Conservation (phyloP, 53 echinoderm and acorn worm species). For the Echinarachnius parma region DNA sequence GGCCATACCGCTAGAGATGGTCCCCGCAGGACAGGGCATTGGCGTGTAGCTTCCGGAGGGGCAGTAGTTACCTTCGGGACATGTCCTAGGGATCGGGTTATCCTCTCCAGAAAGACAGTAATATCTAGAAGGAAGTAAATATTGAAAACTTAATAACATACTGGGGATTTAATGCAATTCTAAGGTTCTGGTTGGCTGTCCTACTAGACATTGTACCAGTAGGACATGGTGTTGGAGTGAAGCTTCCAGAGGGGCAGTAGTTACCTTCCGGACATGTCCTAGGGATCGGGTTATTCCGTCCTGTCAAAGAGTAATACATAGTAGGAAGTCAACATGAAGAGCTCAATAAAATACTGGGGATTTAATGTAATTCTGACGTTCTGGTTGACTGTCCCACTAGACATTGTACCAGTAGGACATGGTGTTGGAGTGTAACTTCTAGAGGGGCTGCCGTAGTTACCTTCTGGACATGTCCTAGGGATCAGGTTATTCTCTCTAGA, state of each 20-base stretch:
- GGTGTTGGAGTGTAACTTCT: conserved; percentile 88
- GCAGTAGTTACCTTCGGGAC: conserved; percentile 94
- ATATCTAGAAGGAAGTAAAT: conserved; percentile 42
- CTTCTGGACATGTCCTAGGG: conserved; percentile 72
- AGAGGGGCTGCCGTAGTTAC: conserved; percentile 89
- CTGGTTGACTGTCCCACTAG: conserved; percentile 69
- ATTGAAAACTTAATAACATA: too few relatives aligned
- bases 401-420: conserved; percentile 84
- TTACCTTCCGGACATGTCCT: conserved; percentile 78
- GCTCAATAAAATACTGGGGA: too few relatives aligned
- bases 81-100: conserved; percentile 67
- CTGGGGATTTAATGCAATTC: too few relatives aligned
- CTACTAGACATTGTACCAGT: conserved; percentile 92
- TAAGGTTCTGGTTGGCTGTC: conserved; percentile 57
- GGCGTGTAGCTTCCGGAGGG: conserved; percentile 85
- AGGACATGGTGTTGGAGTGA: conserved; percentile 79
- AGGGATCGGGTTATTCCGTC: conserved; percentile 74
- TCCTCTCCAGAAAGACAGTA: conserved; percentile 85
- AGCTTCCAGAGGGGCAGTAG: conserved; percentile 91
- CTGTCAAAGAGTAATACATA: conserved; percentile 86
- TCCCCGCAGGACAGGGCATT: conserved; percentile 80
- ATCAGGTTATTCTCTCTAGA: conserved; percentile 74
- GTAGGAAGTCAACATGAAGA: neutral
- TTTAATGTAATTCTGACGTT: too few relatives aligned
- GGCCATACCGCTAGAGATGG: conserved; percentile 79